Evolutionary conservation across 2,888 invertebrate genomes (phyloP), one percentile per base, ranked within the genome.

Genomic region (Augiades crinisus): DNA sequence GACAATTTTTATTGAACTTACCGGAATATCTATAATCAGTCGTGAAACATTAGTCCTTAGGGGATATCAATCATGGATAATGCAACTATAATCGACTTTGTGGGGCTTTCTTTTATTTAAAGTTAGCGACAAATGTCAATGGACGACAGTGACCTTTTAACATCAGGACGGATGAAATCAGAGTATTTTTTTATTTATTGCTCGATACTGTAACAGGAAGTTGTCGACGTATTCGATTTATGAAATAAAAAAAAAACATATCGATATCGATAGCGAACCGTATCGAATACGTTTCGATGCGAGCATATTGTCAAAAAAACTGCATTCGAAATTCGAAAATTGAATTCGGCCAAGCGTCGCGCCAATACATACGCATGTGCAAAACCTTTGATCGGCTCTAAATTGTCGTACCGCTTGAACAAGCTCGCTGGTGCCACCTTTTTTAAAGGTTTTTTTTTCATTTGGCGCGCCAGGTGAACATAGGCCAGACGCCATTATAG

Each of bases 291-390:
- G 27, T 12, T 30, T 47, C 38, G 7, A 47, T 47, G 13, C 47
- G 5, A 38, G 12, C 47, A 40, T 40, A 47, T 41, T 49, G 49
- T 49, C 49, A 41, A 49, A 49, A n/a, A 49, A 49, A 41, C 17
- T 40, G 33, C 41, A 40, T 22, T 49, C 41, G 31, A 49, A 49
- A n/a, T n/a, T n/a, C n/a, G n/a, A n/a, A 49, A 49, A 49, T 49
- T 49, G 49, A 41, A 49, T 49, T 49, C 22, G 41, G 33, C 41
- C 40, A 41, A 49, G 31, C 49, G 49, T 41, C 12, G 7, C 38
- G 10, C 33, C 49, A 33, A 41, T 40, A 40, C 40, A 49, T 49
- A 34, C 17, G 47, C 49, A 21, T 16, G 33, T 47, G 41, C 12
- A 40, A 40, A 37, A 47, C 31, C 14, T 37, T 13, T 47, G 31